phyloP scores from a whole-genome alignment of 2,888 invertebrate genomes.

The Yponomeuta sedellus region DNA sequence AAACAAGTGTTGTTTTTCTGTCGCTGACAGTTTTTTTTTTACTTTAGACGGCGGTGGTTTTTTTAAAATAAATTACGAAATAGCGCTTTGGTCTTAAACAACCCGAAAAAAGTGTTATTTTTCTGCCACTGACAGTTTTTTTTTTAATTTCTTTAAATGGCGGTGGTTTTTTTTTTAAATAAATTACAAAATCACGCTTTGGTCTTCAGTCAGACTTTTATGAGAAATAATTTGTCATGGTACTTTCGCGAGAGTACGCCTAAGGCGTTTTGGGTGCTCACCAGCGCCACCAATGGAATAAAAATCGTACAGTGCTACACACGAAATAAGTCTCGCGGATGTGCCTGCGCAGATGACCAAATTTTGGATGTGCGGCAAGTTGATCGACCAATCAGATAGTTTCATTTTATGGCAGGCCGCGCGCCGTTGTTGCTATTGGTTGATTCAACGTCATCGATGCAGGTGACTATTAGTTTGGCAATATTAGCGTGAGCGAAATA shows the following conservation, averaged over 20 bases:
- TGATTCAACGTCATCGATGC: too few relatives aligned
- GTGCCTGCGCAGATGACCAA: too few relatives aligned
- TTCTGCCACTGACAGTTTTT: background rate
- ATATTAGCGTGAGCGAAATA: too few relatives aligned
- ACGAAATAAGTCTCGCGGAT: too few relatives aligned
- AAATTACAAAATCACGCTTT: conserved; percentile 23
- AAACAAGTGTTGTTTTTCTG: background rate
- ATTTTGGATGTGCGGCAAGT: too few relatives aligned
- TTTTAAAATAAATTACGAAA: conserved; percentile 10
- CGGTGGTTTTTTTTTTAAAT: background rate
- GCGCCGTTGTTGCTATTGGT: too few relatives aligned
- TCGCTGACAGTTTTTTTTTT: conserved; percentile 5
- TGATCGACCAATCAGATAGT: too few relatives aligned
- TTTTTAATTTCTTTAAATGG: background rate
- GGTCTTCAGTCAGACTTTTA: conserved; percentile 22
- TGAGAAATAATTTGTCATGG: background rate
- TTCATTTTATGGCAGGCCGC: too few relatives aligned
- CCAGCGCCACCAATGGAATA: too few relatives aligned
- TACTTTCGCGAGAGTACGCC: background rate
- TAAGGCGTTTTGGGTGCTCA: too few relatives aligned
- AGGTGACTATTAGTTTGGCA: too few relatives aligned
- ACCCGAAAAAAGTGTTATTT: background rate
- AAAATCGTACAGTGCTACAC: too few relatives aligned
- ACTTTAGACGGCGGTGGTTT: background rate
- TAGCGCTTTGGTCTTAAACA: conserved; percentile 25